phyloP scores from a whole-genome alignment of 2,113 vertebrate species.

The Pomatostomus ruficeps region DNA sequence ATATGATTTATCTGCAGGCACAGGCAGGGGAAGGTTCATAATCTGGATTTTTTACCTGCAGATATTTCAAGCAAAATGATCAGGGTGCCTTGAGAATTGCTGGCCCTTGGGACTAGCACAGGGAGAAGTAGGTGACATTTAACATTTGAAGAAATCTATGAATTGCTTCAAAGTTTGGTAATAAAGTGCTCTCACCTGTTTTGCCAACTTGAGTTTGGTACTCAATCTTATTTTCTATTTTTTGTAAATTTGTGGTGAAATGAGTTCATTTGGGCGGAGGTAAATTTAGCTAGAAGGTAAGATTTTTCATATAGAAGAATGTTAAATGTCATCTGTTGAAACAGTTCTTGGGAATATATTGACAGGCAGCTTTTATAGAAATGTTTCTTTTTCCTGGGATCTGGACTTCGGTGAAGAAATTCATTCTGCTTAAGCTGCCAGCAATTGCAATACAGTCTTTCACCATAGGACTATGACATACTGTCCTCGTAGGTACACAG shows the following conservation, averaged over 20 bases:
- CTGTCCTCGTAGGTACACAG: not conserved
- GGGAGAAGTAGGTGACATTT: not conserved
- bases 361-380: not conserved
- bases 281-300: not conserved
- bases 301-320: not conserved
- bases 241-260: not conserved
- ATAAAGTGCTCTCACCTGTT: not conserved
- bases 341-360: not conserved
- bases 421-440: not conserved
- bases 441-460: not conserved
- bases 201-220: not conserved
- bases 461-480: not conserved
- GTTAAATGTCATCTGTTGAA: not conserved
- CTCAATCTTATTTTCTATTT: not conserved
- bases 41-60: not conserved
- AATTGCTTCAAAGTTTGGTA: not conserved
- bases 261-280: not conserved
- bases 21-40: not conserved
- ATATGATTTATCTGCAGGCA: not conserved
- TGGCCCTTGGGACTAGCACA: not conserved
- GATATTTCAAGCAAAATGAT: not conserved
- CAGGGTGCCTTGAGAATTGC: not conserved
- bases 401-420: not conserved
- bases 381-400: not conserved
- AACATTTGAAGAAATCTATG: not conserved